Evolutionary conservation across 2,888 invertebrate species (phyloP), one percentile per base, ranked within the genome.

Genomic region (Andrena marginata): DNA sequence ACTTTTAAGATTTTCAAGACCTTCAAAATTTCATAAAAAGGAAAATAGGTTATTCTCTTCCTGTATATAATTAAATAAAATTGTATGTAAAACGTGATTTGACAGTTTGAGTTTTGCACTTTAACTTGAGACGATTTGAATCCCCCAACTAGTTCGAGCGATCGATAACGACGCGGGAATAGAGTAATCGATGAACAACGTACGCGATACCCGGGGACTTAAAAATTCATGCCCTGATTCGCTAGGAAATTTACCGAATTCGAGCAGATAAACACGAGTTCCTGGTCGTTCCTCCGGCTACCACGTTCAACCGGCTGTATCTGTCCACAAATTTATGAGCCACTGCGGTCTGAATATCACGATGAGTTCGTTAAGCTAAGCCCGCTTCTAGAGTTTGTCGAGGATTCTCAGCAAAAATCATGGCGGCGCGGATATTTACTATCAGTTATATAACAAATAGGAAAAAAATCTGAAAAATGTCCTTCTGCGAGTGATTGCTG

Each of bases 261-360:
- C 68, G 26, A 49, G 49, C 56, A 65, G 63, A 51, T 54, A 65
- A 75, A 72, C 68, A 67, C 48, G 59, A 72, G 60, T 54, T 56
- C 23, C 64, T n/a, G 67, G 13, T 49, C 23, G 26, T 71, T 72
- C 60, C 35, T 31, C 31, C 31, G 70, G 67, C 56, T 75, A 54
- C 56, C 68, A 63, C 82, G 42, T 54, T 49, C 63, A 16, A 8
- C 48, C n/a, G 68, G 71, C 65, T 82, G 68, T 81, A 82, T 75
- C 81, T 71, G 81, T 75, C 67, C 33, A n/a, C 26, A 64, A 82
- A 82, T 81, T 75, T 81, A 82, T 75, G 82, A 82, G 56, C 71
- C 10, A 42, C 68, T 68, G 54, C 71, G 63, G 67, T 60, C 75
- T 51, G 81, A 76, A 71, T 81, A 82, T 81, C 75, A 48, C 56